Conservation (phyloP, 2,888 invertebrate genomes). For the Alviniconcha strummeri region DNA sequence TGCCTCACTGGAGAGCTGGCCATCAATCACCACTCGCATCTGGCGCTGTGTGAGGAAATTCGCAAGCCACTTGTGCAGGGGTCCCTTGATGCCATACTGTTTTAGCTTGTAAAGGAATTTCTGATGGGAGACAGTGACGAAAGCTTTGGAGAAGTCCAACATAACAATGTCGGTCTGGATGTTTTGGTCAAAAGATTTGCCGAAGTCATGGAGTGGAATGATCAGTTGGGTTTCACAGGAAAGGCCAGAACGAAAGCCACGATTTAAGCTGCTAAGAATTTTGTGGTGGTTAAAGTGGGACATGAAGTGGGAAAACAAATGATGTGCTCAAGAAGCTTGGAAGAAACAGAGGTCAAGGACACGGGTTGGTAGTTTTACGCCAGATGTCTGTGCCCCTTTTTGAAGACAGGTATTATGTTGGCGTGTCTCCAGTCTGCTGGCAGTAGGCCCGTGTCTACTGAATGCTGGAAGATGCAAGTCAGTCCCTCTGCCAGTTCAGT, state of each 20-base stretch:
- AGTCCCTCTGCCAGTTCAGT: not conserved
- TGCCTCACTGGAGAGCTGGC: not conserved
- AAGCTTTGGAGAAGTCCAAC: not conserved
- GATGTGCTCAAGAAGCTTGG: constrained; percentile 34
- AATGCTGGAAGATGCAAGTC: not conserved
- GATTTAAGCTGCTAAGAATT: constrained; percentile 29
- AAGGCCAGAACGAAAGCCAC: not conserved
- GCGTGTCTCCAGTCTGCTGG: constrained; percentile 13
- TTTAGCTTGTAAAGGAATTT: not conserved
- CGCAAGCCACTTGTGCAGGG: not conserved
- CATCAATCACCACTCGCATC: constrained; percentile 21
- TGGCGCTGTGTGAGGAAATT: no score
- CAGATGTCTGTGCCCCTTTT: constrained; percentile 22
- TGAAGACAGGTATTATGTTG: constrained; percentile 12
- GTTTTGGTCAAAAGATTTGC: not conserved
- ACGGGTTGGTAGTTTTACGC: constrained; percentile 35
- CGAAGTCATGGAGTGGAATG: not conserved
- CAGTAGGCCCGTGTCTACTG: not conserved
- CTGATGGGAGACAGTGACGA: not conserved
- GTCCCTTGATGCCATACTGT: not conserved
- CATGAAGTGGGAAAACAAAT: constrained; percentile 31
- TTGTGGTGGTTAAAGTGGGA: constrained; percentile 34
- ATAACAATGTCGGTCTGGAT: not conserved
- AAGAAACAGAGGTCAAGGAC: constrained; percentile 35
- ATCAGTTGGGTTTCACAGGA: constrained; percentile 12